Conservation (phyloP, 2,888 invertebrate species). For the Merodon equestris region DNA sequence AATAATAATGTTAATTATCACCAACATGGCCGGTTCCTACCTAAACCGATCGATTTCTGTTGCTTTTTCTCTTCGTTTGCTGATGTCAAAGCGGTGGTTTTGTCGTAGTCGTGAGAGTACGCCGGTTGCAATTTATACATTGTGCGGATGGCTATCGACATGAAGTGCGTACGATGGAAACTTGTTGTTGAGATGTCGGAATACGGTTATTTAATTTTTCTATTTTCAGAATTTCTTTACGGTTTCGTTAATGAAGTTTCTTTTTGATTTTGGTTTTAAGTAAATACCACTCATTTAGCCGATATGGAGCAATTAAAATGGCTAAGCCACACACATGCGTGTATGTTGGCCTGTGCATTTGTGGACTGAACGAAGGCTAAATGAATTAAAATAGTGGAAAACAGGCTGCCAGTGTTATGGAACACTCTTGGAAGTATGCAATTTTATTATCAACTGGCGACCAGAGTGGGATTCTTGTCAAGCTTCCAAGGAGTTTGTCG, state of each 20-base stretch:
- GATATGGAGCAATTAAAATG: constrained; percentile 67
- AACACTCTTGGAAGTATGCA: constrained; percentile 43
- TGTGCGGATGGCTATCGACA: constrained; percentile 22
- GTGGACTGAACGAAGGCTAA: constrained; percentile 19
- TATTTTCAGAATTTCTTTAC: too few species aligned
- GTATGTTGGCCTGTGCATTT: neutral
- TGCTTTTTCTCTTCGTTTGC: too few species aligned
- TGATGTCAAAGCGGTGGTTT: too few species aligned
- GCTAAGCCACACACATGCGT: constrained; percentile 43
- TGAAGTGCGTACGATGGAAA: constrained; percentile 19
- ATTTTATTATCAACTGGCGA: constrained; percentile 41
- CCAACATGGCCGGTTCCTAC: constrained; percentile 59
- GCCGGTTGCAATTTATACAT: constrained; percentile 45
- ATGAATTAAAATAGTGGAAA: constrained; percentile 5
- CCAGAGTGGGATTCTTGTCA: constrained; percentile 38
- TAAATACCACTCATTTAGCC: constrained; percentile 55
- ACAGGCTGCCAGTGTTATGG: too few species aligned
- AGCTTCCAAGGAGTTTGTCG: too few species aligned
- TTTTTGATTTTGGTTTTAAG: constrained; percentile 28
- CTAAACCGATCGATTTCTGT: constrained; percentile 12
- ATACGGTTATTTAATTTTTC: too few species aligned
- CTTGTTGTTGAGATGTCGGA: constrained; percentile 25
- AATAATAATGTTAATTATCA: constrained; percentile 62
- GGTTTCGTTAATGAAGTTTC: neutral
- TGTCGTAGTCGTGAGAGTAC: constrained; percentile 21